These are phyloP conservation scores for Napeogenes sylphis DNA, from an alignment of 2,888 invertebrate genomes.

Conservation along the genomic window DNA sequence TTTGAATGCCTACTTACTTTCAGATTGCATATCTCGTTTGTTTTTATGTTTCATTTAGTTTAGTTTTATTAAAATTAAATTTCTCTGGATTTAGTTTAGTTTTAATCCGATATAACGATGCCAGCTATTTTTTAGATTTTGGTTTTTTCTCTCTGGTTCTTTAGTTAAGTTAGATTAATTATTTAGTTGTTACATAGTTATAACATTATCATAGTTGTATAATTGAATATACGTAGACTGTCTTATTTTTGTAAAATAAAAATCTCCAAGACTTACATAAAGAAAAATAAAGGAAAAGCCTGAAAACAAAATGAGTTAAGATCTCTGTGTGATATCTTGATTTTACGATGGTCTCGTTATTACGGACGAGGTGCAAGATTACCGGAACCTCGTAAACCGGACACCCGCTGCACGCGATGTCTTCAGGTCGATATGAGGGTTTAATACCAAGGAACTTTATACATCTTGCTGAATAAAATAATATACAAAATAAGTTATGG, in stretches of 20 bases:
- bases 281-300: not conserved
- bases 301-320: not conserved
- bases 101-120: too few relatives aligned
- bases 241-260: not conserved
- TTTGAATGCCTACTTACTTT: slow-evolving; percentile 30
- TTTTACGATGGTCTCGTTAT: slow-evolving; percentile 45
- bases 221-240: not conserved
- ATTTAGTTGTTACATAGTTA: too few relatives aligned
- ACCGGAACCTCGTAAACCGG: slow-evolving; percentile 57
- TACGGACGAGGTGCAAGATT: slow-evolving; percentile 59
- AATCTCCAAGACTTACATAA: too few relatives aligned
- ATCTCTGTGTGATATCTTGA: slow-evolving; percentile 17
- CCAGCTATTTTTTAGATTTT: too few relatives aligned
- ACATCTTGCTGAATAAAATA: too few relatives aligned
- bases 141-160: too few relatives aligned
- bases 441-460: slow-evolving; percentile 10
- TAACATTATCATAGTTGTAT: too few relatives aligned
- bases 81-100: too few relatives aligned
- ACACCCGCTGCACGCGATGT: slow-evolving; percentile 47
- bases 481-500: not conserved
- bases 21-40: slow-evolving; percentile 33
- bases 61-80: too few relatives aligned
- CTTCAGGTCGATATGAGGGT: slow-evolving; percentile 19
- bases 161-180: too few relatives aligned
- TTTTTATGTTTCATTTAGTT: slow-evolving; percentile 7